Percentiles rank a stretch among this genome's conserved stretches.
Conservation (phyloP, 2,113 vertebrate genomes). For the Chaetodon trifascialis region DNA sequence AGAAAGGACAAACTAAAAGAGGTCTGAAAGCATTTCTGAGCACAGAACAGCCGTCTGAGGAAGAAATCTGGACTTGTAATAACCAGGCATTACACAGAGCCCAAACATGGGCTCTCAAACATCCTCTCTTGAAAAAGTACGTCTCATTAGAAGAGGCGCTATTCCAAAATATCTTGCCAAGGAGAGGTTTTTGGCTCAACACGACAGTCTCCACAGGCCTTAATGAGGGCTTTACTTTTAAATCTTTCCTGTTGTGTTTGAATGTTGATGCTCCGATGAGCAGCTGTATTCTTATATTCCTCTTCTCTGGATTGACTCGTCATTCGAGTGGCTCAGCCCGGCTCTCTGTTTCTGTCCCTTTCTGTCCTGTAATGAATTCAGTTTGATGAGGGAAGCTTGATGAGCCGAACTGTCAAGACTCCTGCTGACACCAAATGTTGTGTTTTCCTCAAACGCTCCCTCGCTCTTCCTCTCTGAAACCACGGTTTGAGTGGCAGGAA, state of each 20-base stretch:
- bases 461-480: conserved; percentile 21
- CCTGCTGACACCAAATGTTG: conserved; percentile 29
- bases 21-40: background rate
- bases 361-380: background rate
- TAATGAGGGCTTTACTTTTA: background rate
- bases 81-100: too few species aligned
- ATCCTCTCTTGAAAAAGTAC: too few species aligned
- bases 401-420: conserved; percentile 39
- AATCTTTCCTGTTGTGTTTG: background rate
- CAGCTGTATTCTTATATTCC: background rate
- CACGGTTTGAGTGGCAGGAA: conserved; percentile 45
- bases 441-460: conserved; percentile 16
- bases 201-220: background rate
- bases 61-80: too few species aligned
- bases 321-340: background rate
- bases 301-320: background rate
- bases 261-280: background rate
- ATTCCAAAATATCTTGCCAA: too few species aligned
- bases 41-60: too few species aligned
- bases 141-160: background rate
- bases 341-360: background rate
- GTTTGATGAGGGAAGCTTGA: conserved; percentile 33
- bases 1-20: background rate
- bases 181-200: background rate
- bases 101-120: too few species aligned